Evolutionary conservation across 2,797 vertebrate genomes (phyloP).

Genomic region (Glyptemys insculpta): DNA sequence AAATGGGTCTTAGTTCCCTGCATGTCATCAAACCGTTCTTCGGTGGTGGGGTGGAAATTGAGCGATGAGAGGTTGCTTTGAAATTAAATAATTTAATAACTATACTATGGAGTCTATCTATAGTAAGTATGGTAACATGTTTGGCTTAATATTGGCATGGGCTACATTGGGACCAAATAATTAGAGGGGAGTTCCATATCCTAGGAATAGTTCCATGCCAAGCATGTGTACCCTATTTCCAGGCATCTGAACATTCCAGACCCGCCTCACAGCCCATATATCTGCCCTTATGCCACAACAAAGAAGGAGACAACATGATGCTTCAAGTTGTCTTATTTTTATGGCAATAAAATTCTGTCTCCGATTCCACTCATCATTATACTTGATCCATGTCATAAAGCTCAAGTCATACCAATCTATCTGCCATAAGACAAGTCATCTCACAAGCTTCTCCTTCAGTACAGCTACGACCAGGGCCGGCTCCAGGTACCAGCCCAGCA

Average conservation of each 20-base stretch:
- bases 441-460: neutral
- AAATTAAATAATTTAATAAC: too few species aligned
- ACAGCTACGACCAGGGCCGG: neutral
- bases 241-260: neutral
- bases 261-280: neutral
- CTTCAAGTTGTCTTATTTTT: conserved; percentile 50
- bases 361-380: conserved; percentile 44
- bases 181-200: neutral
- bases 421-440: conserved; percentile 29
- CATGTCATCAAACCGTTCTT: too few species aligned
- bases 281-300: neutral
- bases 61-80: too few species aligned
- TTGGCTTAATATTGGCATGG: neutral
- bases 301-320: neutral
- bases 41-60: too few species aligned
- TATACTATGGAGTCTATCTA: neutral
- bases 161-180: neutral
- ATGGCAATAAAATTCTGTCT: conserved; percentile 7
- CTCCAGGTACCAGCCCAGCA: too few species aligned
- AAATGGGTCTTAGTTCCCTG: too few species aligned
- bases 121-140: neutral
- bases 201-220: neutral
- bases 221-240: neutral
- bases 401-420: conserved; percentile 23
- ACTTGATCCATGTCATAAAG: conserved; percentile 59